A percentile compares a stretch with the other conserved stretches of the same genome.
These are phyloP conservation scores for Schrankia costaestrigalis DNA, from an alignment of 2,888 invertebrate genomes.

Conservation along the genomic window DNA sequence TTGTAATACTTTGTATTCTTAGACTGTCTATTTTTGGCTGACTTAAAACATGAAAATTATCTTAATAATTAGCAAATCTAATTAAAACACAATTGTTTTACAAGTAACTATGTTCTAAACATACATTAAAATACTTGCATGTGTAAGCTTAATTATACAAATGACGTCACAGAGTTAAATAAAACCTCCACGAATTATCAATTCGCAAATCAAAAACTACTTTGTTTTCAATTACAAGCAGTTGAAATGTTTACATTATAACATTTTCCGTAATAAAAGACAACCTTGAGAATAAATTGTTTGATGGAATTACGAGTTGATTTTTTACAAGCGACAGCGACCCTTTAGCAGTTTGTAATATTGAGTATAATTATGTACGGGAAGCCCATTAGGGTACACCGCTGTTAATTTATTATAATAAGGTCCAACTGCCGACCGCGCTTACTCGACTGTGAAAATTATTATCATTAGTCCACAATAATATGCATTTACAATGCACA, in stretches of 20 bases:
- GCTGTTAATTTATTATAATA: constrained; percentile 76
- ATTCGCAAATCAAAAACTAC: constrained; percentile 33
- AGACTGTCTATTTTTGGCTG: too few relatives aligned
- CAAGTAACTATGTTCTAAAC: too few relatives aligned
- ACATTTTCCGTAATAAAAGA: constrained; percentile 35
- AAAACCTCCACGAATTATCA: constrained; percentile 17
- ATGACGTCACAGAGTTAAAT: too few relatives aligned
- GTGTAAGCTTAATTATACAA: too few relatives aligned
- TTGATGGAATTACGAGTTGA: constrained; percentile 26
- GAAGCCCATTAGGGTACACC: constrained; percentile 64
- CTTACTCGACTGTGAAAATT: constrained; percentile 71
- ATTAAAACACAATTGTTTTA: too few relatives aligned
- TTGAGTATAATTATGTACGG: constrained; percentile 62
- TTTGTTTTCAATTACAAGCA: constrained; percentile 32
- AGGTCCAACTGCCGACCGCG: constrained; percentile 70
- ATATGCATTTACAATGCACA: constrained; percentile 34
- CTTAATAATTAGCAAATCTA: too few relatives aligned
- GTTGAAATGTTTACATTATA: constrained; percentile 32
- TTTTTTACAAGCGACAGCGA: constrained; percentile 54
- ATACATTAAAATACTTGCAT: too few relatives aligned
- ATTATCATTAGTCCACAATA: constrained; percentile 67
- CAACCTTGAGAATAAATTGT: constrained; percentile 34
- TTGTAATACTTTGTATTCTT: too few relatives aligned
- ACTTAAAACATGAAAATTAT: too few relatives aligned
- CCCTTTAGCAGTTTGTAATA: constrained; percentile 63